These are phyloP conservation scores for Acanthopagrus latus DNA, from an alignment of 2,797 vertebrate genomes.

Conservation along the genomic window DNA sequence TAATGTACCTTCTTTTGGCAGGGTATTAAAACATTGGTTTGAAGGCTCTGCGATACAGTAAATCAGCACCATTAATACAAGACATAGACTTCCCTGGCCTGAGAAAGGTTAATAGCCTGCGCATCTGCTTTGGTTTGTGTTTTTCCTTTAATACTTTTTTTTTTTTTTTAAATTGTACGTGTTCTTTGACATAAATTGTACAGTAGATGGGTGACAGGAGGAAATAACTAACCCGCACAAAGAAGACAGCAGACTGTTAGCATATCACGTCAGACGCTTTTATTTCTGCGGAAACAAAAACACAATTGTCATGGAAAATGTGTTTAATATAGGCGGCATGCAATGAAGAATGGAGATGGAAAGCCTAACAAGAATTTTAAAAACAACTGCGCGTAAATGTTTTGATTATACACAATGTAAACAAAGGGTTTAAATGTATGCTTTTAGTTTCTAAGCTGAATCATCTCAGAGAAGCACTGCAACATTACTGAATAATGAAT, in stretches of 20 bases:
- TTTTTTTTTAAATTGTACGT: conserved; percentile 44
- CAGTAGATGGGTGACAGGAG: conserved; percentile 32
- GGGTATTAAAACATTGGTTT: conserved; percentile 30
- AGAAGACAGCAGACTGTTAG: conserved; percentile 30
- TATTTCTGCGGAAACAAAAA: conserved; percentile 36
- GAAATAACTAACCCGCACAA: conserved; percentile 33
- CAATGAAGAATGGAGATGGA: background rate
- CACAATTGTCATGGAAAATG: conserved; percentile 49
- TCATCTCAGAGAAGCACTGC: background rate
- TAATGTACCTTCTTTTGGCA: conserved; percentile 31
- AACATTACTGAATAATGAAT: background rate
- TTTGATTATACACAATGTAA: conserved; percentile 13
- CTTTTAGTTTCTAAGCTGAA: conserved; percentile 22
- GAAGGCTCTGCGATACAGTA: conserved; percentile 34
- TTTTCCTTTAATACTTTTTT: conserved; percentile 41
- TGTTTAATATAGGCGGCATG: conserved; percentile 9
- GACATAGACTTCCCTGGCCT: conserved; percentile 39
- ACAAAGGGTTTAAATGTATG: conserved; percentile 15
- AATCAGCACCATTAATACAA: conserved; percentile 56
- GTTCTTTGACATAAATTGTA: conserved; percentile 49
- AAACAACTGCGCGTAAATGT: conserved; percentile 22
- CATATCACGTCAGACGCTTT: conserved; percentile 35
- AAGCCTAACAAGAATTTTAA: background rate
- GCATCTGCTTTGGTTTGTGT: conserved; percentile 57
- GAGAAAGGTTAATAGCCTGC: conserved; percentile 46